Conservation (phyloP, 1,140 invertebrate species). For the Drosophila obscura region DNA sequence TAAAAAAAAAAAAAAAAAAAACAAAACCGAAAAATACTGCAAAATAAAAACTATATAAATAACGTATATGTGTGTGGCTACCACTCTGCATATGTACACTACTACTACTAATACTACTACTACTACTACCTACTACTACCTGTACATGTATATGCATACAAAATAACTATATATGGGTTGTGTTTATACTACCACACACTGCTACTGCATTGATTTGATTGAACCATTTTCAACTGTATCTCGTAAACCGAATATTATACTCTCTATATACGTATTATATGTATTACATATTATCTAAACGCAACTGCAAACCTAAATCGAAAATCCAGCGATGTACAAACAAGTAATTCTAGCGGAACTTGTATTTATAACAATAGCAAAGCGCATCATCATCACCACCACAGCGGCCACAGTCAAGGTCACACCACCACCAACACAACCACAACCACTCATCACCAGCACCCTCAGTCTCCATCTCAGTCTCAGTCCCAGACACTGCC, state of each 20-base stretch:
- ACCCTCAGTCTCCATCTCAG: not conserved
- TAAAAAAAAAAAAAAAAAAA: constrained; percentile 72
- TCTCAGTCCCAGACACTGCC: constrained; percentile 7
- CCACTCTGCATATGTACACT: constrained; percentile 80
- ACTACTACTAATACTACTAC: constrained; percentile 67
- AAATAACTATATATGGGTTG: constrained; percentile 83
- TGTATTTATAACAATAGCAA: constrained; percentile 82
- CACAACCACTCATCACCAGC: constrained; percentile 22
- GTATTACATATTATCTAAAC: constrained; percentile 77
- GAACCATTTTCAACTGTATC: constrained; percentile 81
- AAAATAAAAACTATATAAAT: constrained; percentile 77
- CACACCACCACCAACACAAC: constrained; percentile 39
- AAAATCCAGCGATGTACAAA: constrained; percentile 84
- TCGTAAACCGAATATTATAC: constrained; percentile 77
- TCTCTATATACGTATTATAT: constrained; percentile 72
- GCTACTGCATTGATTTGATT: constrained; percentile 83
- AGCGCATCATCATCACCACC: constrained; percentile 72
- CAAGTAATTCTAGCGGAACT: constrained; percentile 83
- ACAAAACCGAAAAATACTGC: constrained; percentile 77
- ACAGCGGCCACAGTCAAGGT: constrained; percentile 66
- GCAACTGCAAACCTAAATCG: constrained; percentile 67
- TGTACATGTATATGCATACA: constrained; percentile 84
- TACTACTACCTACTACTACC: constrained; percentile 72
- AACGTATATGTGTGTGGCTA: constrained; percentile 82
- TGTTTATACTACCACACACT: constrained; percentile 83